Base-by-base conservation (phyloP, 2,888 invertebrate genomes). In the Prenolepis imparis region DNA sequence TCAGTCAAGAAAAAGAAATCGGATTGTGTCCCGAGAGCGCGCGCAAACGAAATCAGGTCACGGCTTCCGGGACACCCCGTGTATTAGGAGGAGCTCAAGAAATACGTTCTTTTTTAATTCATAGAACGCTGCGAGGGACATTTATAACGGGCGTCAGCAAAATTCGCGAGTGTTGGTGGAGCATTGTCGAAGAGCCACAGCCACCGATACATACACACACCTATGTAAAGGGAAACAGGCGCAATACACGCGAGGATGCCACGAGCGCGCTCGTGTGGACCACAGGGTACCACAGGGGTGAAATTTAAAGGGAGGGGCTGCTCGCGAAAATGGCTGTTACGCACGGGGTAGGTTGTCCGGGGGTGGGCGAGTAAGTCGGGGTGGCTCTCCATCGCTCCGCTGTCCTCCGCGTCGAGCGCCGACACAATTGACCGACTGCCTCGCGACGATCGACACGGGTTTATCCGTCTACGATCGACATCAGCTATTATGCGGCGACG, bases 221-320 rank as follows among this genome's bases (percentile, higher is more conserved):
- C 12, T 6, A n/a, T 32, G 28, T 24, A 3, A 12, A 21, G 55
- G 8, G 39, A 77, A 63, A 61, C 78, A 80, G 78, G 78, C 78
- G 78, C 78, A 59, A 80, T 80, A 72, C 28, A 52, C 32, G 59
- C 48, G 78, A 48, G 72, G 6, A 70, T 80, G 36, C 36, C 78
- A 77, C 72, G 78, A 80, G 78, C 78, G 78, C 78, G 78, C 72
- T 80, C 78, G 70, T 59, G 36, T 80, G 78, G 72, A 72, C 72
- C 59, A 59, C 72, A 32, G 59, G 72, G 55, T 77, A 68, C 82
- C 85, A 87, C 89, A 90, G 89, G 92, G 91, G 90, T 90, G 90
- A 91, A 91, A 90, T 90, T 91, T 88, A 91, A 94, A 94, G 94
- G 94, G 94, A 94, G 94, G 94, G 94, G 94, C 94, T 93, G 90